These are phyloP conservation scores for Sthenelais limicola DNA, from an alignment of 2,888 invertebrate genomes.

Conservation along the genomic window DNA sequence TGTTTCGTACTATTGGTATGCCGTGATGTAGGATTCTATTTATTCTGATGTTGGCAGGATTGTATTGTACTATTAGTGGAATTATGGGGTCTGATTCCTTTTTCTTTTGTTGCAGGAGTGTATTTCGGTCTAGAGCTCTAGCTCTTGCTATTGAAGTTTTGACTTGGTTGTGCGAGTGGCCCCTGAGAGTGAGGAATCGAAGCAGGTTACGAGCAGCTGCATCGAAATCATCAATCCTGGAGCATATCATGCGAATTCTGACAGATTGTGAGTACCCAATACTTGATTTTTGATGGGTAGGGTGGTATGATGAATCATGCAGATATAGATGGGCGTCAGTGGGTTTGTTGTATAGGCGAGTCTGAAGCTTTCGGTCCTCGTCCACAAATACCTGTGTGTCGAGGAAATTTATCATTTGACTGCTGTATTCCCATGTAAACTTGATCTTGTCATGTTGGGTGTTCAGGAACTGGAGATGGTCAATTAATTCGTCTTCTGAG, in stretches of 20 bases:
- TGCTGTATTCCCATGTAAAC: slow-evolving; percentile 2
- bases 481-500: slow-evolving; percentile 15
- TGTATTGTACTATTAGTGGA: slow-evolving; percentile 4
- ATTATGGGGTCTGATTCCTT: not conserved
- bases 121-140: not conserved
- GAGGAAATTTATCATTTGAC: not conserved
- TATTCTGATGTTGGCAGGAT: not conserved
- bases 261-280: not conserved
- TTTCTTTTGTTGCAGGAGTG: not conserved
- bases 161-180: too few species aligned
- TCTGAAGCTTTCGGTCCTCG: not conserved
- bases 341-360: not conserved
- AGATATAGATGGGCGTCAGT: slow-evolving; percentile 12
- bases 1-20: not conserved
- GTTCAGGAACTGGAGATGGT: not conserved
- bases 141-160: too few species aligned
- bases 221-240: not conserved
- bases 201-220: not conserved
- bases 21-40: not conserved
- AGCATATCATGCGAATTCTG: slow-evolving; percentile 10
- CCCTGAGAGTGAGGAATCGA: not conserved
- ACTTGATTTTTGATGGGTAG: not conserved
- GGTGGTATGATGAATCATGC: not conserved
- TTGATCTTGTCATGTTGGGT: not conserved
- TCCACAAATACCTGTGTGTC: slow-evolving; percentile 10